phyloP scores from a whole-genome alignment of 2,113 vertebrate genomes.

The Rousettus leschenaultii region DNA sequence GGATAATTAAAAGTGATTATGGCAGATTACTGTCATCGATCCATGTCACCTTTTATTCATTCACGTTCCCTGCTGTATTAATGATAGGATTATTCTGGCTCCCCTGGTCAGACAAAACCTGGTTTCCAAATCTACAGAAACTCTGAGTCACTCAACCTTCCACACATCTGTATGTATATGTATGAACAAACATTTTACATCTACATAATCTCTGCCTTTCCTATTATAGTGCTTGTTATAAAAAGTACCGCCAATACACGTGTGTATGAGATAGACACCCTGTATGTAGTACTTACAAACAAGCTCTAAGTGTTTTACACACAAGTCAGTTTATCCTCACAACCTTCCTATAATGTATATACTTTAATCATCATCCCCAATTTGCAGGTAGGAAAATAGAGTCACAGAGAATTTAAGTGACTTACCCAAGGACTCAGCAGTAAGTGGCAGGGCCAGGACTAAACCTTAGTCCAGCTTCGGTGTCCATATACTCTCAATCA shows the following conservation, averaged over 20 bases:
- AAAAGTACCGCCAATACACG: not conserved
- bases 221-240: not conserved
- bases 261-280: not conserved
- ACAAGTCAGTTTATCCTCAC: not conserved
- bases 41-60: not conserved
- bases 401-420: not conserved
- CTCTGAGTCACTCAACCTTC: not conserved
- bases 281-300: not conserved
- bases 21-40: not conserved
- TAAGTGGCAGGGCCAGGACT: not conserved
- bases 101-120: not conserved
- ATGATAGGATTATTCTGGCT: not conserved
- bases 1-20: not conserved
- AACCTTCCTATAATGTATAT: not conserved
- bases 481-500: not conserved
- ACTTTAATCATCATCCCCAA: not conserved
- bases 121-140: not conserved
- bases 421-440: not conserved
- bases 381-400: not conserved
- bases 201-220: not conserved
- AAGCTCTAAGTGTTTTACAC: not conserved
- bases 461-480: not conserved
- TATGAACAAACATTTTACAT: not conserved
- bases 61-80: not conserved
- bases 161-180: not conserved